Base-by-base conservation (phyloP, 2,888 invertebrate genomes). In the Lampropteryx suffumata region DNA sequence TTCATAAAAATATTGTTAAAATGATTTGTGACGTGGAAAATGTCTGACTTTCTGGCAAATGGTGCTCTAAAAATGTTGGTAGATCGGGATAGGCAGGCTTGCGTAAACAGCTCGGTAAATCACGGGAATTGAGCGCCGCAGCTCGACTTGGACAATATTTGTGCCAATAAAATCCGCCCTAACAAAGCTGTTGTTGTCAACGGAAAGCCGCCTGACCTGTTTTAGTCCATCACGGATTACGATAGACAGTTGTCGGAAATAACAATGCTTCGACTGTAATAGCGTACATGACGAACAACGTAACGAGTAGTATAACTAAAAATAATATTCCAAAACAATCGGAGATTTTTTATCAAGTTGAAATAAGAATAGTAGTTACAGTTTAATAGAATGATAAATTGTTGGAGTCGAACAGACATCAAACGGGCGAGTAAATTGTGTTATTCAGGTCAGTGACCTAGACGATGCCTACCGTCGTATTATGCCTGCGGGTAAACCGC, bases 161-260 rank as follows among this genome's bases (percentile, higher is more conserved):
- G 84, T 84, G 85, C 82, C 86, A 88, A 88, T 88, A 88, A 84
- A 87, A 87, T 83, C 76, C 73, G 79, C 80, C 76, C 79, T 81
- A 79, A 85, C 85, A 86, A 86, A 84, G 84, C 83, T 87, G 84
- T 86, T 86, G 85, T 85, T 87, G 85, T 86, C 85, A 85, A 76
- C 77, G 74, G 68, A 79, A 80, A 81, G 80, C 82, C 79, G 76
- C 68, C 77, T 81, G 83, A 83, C 82, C 82, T 82, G 79, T 80
- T 87, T 82, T 78, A 79, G 76, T 77, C 73, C 75, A 76, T 81
- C 76, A 73, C 64, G 73, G 75, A 73, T 78, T 76, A 72, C 75
- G 71, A 64, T 74, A 71, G 69, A 62, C 67, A 69, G 61, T 50
- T 35, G 48, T 41, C 17, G 30, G 37, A 48, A 51, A 45, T 48